phyloP scores from a whole-genome alignment of 2,113 vertebrate genomes.

The Chaenocephalus aceratus region DNA sequence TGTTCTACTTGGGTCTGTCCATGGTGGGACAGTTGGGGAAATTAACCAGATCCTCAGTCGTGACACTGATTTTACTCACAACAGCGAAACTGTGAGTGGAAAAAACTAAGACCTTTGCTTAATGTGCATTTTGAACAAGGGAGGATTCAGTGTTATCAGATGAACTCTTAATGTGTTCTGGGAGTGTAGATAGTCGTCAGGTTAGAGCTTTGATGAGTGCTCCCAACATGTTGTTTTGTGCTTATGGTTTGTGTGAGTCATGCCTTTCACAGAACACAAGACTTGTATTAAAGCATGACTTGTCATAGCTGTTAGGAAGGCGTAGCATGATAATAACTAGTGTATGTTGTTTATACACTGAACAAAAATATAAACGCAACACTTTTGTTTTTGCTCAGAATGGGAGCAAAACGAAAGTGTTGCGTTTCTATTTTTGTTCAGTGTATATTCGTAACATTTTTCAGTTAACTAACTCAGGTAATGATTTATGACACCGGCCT shows the following conservation, averaged over 20 bases:
- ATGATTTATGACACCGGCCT: neutral
- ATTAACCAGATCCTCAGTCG: slow-evolving; percentile 91
- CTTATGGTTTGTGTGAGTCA: slow-evolving; percentile 51
- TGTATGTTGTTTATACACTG: neutral
- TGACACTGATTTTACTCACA: slow-evolving; percentile 93
- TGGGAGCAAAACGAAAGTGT: too few relatives aligned
- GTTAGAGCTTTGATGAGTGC: slow-evolving; percentile 1
- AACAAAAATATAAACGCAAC: too few relatives aligned
- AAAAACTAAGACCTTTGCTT: neutral
- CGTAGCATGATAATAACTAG: neutral
- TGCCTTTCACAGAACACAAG: slow-evolving; percentile 37
- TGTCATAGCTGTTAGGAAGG: slow-evolving; percentile 1
- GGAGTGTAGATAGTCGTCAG: slow-evolving; percentile 22
- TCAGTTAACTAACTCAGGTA: slow-evolving; percentile 17
- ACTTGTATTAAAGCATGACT: slow-evolving; percentile 27
- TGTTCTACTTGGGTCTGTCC: slow-evolving; percentile 96
- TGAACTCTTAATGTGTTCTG: neutral
- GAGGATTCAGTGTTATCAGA: neutral
- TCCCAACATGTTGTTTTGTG: slow-evolving; percentile 46
- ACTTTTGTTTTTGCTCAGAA: too few relatives aligned
- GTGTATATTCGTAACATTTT: neutral
- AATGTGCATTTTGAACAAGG: neutral
- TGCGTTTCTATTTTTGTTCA: too few relatives aligned
- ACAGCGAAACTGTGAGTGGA: slow-evolving; percentile 98
- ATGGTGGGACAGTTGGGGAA: slow-evolving; percentile 96